Evolutionary conservation across 2,888 invertebrate genomes (phyloP).

Genomic region (Ectropis crepuscularia): DNA sequence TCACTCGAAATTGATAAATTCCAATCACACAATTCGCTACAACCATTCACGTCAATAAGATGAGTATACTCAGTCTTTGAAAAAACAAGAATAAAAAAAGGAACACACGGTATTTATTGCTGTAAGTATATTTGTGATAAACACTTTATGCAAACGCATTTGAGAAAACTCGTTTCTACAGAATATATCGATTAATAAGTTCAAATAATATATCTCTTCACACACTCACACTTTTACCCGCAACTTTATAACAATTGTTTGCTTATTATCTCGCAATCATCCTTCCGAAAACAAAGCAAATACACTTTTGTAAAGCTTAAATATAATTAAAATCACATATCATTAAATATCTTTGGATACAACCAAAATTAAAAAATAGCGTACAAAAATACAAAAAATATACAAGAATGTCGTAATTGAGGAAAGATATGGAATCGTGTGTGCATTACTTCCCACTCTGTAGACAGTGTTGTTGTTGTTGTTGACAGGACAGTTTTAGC

Average conservation of each 20-base stretch:
- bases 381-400: slow-evolving; percentile 82
- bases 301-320: slow-evolving; percentile 81
- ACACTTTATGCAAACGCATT: slow-evolving; percentile 19
- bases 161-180: slow-evolving; percentile 3
- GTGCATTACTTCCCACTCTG: slow-evolving; percentile 21
- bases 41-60: slow-evolving; percentile 6
- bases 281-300: slow-evolving; percentile 67
- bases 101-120: slow-evolving; percentile 16
- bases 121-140: slow-evolving; percentile 13
- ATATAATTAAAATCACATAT: slow-evolving; percentile 81
- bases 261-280: slow-evolving; percentile 57
- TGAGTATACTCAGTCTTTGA: slow-evolving; percentile 6
- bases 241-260: slow-evolving; percentile 67
- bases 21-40: background rate
- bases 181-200: slow-evolving; percentile 15
- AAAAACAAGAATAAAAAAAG: background rate
- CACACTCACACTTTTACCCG: slow-evolving; percentile 39
- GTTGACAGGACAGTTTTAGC: background rate
- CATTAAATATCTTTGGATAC: slow-evolving; percentile 83
- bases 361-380: slow-evolving; percentile 79
- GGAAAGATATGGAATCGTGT: slow-evolving; percentile 50
- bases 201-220: slow-evolving; percentile 25
- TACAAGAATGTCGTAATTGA: slow-evolving; percentile 68
- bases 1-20: slow-evolving; percentile 2
- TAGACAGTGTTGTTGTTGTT: slow-evolving; percentile 2